These are phyloP conservation scores for Sinocyclocheilus maitianheensis DNA, from an alignment of 2,113 vertebrate species.

Conservation along the genomic window DNA sequence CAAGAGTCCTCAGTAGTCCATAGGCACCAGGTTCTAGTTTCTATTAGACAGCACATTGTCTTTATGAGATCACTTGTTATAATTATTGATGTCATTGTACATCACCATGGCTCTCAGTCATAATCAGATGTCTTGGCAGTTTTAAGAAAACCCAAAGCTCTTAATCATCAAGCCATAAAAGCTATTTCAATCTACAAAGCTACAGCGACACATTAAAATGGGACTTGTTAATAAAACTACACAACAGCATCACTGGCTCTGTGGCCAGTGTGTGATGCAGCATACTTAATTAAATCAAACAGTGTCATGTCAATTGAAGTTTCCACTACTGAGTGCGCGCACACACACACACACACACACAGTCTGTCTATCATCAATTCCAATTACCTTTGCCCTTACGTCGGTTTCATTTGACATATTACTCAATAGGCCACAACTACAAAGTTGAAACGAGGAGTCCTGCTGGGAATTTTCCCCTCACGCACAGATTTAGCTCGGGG, in stretches of 20 bases:
- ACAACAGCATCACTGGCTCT: slow-evolving; percentile 7
- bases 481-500: slow-evolving; percentile 54
- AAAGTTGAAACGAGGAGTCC: slow-evolving; percentile 32
- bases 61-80: not conserved
- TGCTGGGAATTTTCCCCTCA: slow-evolving; percentile 19
- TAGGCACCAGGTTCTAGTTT: not conserved
- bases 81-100: slow-evolving; percentile 11
- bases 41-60: not conserved
- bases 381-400: slow-evolving; percentile 47
- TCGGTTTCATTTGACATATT: slow-evolving; percentile 53
- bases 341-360: not conserved
- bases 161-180: slow-evolving; percentile 48
- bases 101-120: slow-evolving; percentile 18
- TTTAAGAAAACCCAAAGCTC: not conserved
- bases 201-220: slow-evolving; percentile 27
- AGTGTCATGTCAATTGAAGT: slow-evolving; percentile 35
- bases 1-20: not conserved
- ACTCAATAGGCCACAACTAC: slow-evolving; percentile 34
- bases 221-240: slow-evolving; percentile 48
- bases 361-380: not conserved
- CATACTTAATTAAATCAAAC: slow-evolving; percentile 46
- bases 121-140: not conserved
- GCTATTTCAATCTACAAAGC: slow-evolving; percentile 49
- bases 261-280: not conserved
- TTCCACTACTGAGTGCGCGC: slow-evolving; percentile 31